Percentiles rank a stretch among this genome's conserved stretches.
Evolutionary conservation across 2,113 vertebrate species (phyloP).

Genomic region (Calyptomena viridis): DNA sequence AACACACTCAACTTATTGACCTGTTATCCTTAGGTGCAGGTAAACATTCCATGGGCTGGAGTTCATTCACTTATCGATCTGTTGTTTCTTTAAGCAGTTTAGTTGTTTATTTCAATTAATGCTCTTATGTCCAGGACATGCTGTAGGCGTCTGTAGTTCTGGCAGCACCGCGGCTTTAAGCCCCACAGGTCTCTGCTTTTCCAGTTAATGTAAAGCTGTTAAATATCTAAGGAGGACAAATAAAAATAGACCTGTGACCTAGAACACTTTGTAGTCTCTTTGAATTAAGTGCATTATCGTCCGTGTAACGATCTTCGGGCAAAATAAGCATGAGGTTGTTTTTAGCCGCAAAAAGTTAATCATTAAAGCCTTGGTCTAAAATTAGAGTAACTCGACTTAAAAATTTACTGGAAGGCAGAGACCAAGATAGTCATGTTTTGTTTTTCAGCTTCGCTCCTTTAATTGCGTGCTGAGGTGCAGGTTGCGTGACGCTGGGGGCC

Average conservation of each 20-base stretch:
- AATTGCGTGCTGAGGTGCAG: background rate
- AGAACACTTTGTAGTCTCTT: constrained; percentile 69
- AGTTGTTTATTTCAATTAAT: background rate
- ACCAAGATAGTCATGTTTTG: background rate
- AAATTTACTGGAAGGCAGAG: constrained; percentile 48
- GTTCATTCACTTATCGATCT: constrained; percentile 13
- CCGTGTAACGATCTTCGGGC: constrained; percentile 15
- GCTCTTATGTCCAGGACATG: background rate
- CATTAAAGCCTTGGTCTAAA: constrained; percentile 53
- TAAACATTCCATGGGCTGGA: constrained; percentile 4
- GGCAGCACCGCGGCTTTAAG: background rate
- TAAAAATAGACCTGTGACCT: constrained; percentile 77
- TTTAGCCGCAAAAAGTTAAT: constrained; percentile 71
- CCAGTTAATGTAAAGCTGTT: constrained; percentile 56
- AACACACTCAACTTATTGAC: background rate
- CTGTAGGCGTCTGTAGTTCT: background rate
- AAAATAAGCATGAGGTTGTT: constrained; percentile 38
- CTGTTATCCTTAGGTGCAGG: background rate
- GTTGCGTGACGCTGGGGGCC: background rate
- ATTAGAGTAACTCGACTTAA: constrained; percentile 26
- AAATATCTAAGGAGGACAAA: constrained; percentile 59
- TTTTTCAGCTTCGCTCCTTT: background rate
- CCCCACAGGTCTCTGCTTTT: background rate
- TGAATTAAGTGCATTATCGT: constrained; percentile 63
- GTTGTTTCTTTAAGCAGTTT: constrained; percentile 29